phyloP scores from a whole-genome alignment of 2,797 vertebrate species.

The Notolabrus celidotus region DNA sequence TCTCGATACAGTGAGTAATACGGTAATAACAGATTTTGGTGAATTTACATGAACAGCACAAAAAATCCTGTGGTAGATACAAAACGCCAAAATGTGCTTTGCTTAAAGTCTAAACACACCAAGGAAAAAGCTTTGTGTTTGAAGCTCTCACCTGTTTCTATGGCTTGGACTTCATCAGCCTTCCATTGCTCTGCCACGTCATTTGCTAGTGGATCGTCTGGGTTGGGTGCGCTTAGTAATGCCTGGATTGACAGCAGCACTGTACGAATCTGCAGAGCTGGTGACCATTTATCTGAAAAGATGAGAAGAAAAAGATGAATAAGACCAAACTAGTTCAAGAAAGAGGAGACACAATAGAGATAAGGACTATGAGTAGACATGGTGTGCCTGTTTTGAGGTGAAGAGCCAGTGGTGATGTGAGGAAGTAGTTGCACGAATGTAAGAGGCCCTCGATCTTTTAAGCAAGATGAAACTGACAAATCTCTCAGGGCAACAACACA shows the following conservation, averaged over 20 bases:
- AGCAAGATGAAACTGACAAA: constrained; percentile 53
- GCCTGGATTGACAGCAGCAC: constrained; percentile 99
- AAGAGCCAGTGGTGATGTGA: constrained; percentile 11
- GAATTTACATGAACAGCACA: too few species aligned
- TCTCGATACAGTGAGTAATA: too few species aligned
- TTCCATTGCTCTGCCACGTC: constrained; percentile 99
- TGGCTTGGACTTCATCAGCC: constrained; percentile 97
- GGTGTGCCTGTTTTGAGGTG: too few species aligned
- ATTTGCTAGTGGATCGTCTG: constrained; percentile 98
- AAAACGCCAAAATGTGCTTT: too few species aligned
- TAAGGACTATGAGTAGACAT: too few species aligned
- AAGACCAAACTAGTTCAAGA: not conserved
- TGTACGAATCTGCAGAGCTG: constrained; percentile 98
- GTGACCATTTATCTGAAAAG: constrained; percentile 96
- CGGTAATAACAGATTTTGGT: too few species aligned
- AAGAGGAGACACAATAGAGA: not conserved
- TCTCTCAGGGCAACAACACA: constrained; percentile 41
- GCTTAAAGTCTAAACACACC: too few species aligned
- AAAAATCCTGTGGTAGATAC: too few species aligned
- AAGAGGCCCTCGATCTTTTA: constrained; percentile 52
- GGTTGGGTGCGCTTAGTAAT: constrained; percentile 98
- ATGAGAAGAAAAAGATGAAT: not conserved
- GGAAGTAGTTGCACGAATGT: constrained; percentile 2
- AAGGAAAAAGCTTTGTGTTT: not conserved
- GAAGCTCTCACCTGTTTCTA: constrained; percentile 92